phyloP scores from a whole-genome alignment of 1,140 invertebrate genomes.

The Oncopodura yosiiana region DNA sequence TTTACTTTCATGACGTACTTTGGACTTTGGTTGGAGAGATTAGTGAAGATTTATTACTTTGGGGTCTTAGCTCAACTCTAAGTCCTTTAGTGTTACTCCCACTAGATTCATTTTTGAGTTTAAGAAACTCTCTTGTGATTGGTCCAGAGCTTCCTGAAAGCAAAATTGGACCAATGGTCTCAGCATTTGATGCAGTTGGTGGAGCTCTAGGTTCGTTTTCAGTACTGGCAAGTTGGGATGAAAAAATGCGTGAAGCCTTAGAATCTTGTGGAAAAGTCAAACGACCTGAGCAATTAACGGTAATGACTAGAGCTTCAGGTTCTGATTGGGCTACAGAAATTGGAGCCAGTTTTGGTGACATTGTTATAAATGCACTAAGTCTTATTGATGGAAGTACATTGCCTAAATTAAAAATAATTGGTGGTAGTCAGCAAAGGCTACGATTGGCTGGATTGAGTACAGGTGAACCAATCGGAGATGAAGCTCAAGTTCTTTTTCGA shows the following conservation, averaged over 20 bases:
- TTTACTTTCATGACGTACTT: slow-evolving; percentile 24
- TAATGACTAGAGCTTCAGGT: slow-evolving; percentile 1
- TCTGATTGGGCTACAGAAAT: slow-evolving; percentile 25
- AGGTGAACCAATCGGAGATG: slow-evolving; percentile 26
- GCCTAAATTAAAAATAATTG: neutral
- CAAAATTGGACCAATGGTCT: slow-evolving; percentile 10
- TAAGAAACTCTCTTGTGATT: slow-evolving; percentile 11
- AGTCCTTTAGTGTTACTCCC: slow-evolving; percentile 20
- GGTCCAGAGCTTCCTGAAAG: slow-evolving; percentile 9
- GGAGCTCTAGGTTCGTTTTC: slow-evolving; percentile 23
- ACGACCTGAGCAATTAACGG: slow-evolving; percentile 25
- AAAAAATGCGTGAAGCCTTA: slow-evolving; percentile 24
- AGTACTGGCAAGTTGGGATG: slow-evolving; percentile 29
- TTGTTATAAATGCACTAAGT: slow-evolving; percentile 15
- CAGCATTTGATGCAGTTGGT: slow-evolving; percentile 22
- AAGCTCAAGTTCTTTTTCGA: slow-evolving; percentile 29
- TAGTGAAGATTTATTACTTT: slow-evolving; percentile 27
- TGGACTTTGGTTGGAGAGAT: slow-evolving; percentile 26
- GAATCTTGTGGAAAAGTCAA: slow-evolving; percentile 17
- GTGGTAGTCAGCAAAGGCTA: slow-evolving; percentile 1
- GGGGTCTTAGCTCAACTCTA: slow-evolving; percentile 12
- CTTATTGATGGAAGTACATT: slow-evolving; percentile 11
- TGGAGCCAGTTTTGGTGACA: slow-evolving; percentile 29
- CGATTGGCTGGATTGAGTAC: slow-evolving; percentile 1
- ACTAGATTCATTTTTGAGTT: slow-evolving; percentile 8